A percentile compares a stretch with the other conserved stretches of the same genome.
phyloP scores from a whole-genome alignment of 2,888 invertebrate genomes.

The Sepiola atlantica region DNA sequence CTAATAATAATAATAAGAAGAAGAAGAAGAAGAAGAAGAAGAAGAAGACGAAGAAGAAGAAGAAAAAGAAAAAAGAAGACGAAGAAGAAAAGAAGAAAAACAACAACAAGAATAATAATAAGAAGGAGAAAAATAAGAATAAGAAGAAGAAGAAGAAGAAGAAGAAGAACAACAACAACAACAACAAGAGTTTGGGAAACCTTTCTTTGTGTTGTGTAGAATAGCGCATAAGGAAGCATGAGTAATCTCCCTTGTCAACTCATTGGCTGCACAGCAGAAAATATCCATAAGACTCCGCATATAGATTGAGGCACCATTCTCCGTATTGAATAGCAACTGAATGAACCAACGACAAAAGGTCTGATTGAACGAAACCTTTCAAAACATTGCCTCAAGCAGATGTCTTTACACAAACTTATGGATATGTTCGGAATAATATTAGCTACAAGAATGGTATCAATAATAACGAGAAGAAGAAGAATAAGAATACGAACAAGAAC shows the following conservation, averaged over 20 bases:
- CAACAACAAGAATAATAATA: too few relatives aligned
- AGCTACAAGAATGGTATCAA: background rate
- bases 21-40: background rate
- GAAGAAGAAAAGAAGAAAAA: background rate
- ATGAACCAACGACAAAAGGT: background rate
- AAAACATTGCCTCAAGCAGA: background rate
- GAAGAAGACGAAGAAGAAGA: background rate
- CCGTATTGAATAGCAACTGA: background rate
- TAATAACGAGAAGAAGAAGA: background rate
- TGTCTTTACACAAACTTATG: slow-evolving; percentile 2
- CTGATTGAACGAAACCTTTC: slow-evolving; percentile 1
- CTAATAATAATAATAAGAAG: background rate
- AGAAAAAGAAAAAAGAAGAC: background rate
- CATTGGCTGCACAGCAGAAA: background rate
- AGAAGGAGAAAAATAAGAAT: too few relatives aligned
- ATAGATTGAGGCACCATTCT: background rate
- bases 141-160: too few relatives aligned
- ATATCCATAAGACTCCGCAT: background rate
- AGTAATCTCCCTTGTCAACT: background rate
- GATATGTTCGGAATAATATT: background rate
- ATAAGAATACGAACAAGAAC: background rate
- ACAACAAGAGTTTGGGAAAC: background rate
- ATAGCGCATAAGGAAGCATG: background rate
- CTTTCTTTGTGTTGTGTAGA: background rate
- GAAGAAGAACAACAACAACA: too few relatives aligned